Evolutionary conservation across 1,140 invertebrate species (phyloP), one percentile per base, ranked within the genome.

Genomic region (Aphelinus certus): DNA sequence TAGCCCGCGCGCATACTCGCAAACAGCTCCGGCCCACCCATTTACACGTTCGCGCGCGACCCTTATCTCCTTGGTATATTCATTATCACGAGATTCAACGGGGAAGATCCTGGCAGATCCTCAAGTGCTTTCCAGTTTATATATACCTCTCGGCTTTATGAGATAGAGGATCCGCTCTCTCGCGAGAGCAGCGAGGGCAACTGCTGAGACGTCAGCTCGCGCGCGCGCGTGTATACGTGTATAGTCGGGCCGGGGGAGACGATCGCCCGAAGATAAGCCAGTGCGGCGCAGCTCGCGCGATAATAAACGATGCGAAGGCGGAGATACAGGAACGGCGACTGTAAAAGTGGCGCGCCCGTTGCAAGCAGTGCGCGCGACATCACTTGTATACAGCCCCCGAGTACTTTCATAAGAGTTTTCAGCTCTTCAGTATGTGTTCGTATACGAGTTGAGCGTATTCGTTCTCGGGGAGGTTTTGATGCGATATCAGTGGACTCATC

Each of bases 61-160:
- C 49, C 47, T 42, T 45, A 48, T 48, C 49, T 10, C 48, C 9
- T 47, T 26, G 46, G 7, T 63, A 63, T 45, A 42, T 45, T 65
- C 63, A 53, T 65, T 65, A 10, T 51, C 63, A 48, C 63, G 46
- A 65, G 63, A 65, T 65, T 65, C 51, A 65, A 65, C 46, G 61
- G 61, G 51, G 26, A 26, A 46, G 63, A 65, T 65, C 53, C 65
- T 67, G 65, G 53, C 43, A 67, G 65, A 65, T 46, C 63, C 63
- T 65, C 51, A 65, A 53, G 47, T 65, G 49, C 61, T 63, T 63
- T 46, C 61, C 61, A 46, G 61, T 63, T 63, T 63, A 63, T 63
- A 63, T 63, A 26, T 26, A 26, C 26, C 61, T 26, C 26, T 46
- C 61, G 46, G 45, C 61, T 63, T 63, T 63, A 63, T 63, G 61